A percentile compares a stretch with the other conserved stretches of the same genome.
Evolutionary conservation across 2,113 vertebrate genomes (phyloP).

Genomic region (Cynopterus brachyotis): DNA sequence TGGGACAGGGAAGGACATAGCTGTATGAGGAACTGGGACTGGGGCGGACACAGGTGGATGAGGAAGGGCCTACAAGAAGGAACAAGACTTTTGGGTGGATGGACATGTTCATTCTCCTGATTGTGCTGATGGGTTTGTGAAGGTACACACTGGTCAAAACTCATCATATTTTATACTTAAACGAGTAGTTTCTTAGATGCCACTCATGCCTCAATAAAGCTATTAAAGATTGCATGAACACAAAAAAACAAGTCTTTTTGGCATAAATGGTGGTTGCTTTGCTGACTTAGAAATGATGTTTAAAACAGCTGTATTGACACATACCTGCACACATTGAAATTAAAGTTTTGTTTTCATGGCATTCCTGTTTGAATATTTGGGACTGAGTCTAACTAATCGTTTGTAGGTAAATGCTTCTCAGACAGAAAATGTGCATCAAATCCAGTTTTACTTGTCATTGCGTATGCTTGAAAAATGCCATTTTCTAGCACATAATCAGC

Average conservation of each 20-base stretch:
- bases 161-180: background rate
- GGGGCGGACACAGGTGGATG: fast-evolving
- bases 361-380: background rate
- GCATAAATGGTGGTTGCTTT: background rate
- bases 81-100: background rate
- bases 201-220: background rate
- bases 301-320: background rate
- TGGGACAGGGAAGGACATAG: too few species aligned
- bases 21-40: too few species aligned
- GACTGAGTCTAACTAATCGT: background rate
- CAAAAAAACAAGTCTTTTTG: background rate
- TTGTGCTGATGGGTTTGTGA: background rate
- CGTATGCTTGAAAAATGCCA: background rate
- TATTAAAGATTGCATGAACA: background rate
- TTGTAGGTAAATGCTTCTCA: background rate
- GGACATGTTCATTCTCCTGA: background rate
- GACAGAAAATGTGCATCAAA: background rate
- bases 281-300: background rate
- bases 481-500: background rate
- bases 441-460: background rate
- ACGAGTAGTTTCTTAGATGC: background rate
- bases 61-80: background rate
- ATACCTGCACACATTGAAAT: background rate
- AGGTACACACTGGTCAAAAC: background rate
- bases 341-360: background rate